Conservation (phyloP, 2,888 invertebrate species). For the Loripinus fragilis region DNA sequence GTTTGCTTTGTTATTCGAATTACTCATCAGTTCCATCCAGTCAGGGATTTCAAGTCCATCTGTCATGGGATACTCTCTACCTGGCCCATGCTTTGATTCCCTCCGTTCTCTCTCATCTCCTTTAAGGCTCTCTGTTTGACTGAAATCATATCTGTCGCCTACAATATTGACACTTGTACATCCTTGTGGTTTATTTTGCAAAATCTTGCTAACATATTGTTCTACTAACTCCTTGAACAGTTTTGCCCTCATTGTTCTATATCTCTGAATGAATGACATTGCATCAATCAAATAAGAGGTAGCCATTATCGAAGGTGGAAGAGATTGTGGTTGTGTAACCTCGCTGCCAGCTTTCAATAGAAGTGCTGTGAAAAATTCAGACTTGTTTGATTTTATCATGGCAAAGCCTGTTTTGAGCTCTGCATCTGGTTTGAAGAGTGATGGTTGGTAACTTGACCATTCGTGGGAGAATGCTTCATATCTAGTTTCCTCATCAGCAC, state of each 20-base stretch:
- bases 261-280: not conserved
- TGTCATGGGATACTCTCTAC: not conserved
- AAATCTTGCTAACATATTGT: not conserved
- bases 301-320: not conserved
- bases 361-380: not conserved
- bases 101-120: not conserved
- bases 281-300: not conserved
- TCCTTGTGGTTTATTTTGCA: not conserved
- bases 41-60: conserved; percentile 1
- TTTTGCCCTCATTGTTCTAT: not conserved
- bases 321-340: not conserved
- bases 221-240: not conserved
- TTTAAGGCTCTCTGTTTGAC: not conserved
- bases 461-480: conserved; percentile 5
- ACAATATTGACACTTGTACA: not conserved
- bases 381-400: not conserved
- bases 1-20: no score
- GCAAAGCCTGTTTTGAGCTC: conserved; percentile 8
- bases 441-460: not conserved
- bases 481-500: not conserved
- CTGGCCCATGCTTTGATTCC: not conserved
- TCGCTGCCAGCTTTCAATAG: not conserved
- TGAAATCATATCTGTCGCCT: not conserved
- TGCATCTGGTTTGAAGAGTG: not conserved
- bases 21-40: not conserved